These are phyloP conservation scores for Cheumatopsyche charites DNA, from an alignment of 1,140 invertebrate genomes.

Conservation along the genomic window DNA sequence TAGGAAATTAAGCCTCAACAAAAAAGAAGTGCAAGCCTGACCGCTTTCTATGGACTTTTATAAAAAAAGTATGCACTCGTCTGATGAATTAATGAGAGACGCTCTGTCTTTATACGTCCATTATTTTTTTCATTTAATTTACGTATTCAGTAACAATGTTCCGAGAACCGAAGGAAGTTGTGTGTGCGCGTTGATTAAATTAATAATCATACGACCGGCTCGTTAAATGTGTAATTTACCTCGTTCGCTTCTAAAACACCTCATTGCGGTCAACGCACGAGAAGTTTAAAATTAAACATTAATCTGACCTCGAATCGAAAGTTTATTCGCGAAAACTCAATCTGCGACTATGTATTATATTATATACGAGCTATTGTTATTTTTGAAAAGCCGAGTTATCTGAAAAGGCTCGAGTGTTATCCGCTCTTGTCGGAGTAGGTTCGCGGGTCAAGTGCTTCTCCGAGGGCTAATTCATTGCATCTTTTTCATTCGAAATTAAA, in stretches of 20 bases:
- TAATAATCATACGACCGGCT: no score
- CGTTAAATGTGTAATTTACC: no score
- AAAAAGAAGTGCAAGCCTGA: constrained; percentile 1
- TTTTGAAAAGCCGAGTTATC: background rate
- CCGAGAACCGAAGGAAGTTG: background rate
- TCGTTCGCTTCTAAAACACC: no score
- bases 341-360: no score
- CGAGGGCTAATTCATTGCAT: constrained; percentile 9
- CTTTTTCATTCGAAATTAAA: background rate
- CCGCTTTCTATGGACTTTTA: background rate
- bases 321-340: background rate
- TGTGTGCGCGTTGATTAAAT: background rate
- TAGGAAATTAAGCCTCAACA: constrained; percentile 21
- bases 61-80: background rate
- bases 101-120: background rate
- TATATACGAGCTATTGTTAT: background rate
- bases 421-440: background rate
- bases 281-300: background rate
- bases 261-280: background rate
- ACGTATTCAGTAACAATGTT: no score
- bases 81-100: background rate
- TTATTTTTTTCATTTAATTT: no score
- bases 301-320: background rate
- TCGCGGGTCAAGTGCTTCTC: constrained; percentile 16
- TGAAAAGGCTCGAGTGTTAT: constrained; percentile 21